Conservation (phyloP, 2,888 invertebrate species). For the Slavum lentiscoides region DNA sequence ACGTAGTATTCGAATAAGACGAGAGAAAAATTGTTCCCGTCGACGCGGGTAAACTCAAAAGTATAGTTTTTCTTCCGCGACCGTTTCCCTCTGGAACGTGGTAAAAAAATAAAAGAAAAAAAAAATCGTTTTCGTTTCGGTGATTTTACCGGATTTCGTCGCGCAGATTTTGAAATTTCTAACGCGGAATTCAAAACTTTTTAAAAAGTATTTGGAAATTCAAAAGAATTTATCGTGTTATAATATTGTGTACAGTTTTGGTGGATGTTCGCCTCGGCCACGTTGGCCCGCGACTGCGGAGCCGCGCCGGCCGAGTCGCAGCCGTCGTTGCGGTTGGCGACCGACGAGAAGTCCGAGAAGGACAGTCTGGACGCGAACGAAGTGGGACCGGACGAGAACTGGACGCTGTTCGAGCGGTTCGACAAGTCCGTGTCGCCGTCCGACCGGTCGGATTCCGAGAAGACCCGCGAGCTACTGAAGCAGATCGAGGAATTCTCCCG, state of each 20-base stretch:
- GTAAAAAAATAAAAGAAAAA: too few species aligned
- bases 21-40: too few species aligned
- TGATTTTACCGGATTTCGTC: too few species aligned
- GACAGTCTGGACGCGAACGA: conserved; percentile 21
- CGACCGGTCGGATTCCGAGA: conserved; percentile 10
- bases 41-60: too few species aligned
- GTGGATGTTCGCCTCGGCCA: neutral
- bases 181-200: too few species aligned
- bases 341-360: conserved; percentile 8
- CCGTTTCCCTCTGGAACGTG: too few species aligned
- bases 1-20: too few species aligned
- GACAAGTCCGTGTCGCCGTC: neutral
- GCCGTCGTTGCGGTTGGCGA: neutral
- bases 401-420: conserved; percentile 20
- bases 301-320: conserved; percentile 7
- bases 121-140: too few species aligned
- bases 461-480: conserved; percentile 11
- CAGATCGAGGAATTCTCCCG: conserved; percentile 36
- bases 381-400: conserved; percentile 29
- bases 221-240: too few species aligned
- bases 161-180: too few species aligned
- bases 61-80: too few species aligned
- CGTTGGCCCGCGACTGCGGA: neutral
- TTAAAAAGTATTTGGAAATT: too few species aligned
- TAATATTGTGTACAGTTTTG: neutral